These are phyloP conservation scores for Bolinopsis microptera DNA, from an alignment of 37 sponge, comb jelly and placozoan species.

Conservation along the genomic window DNA sequence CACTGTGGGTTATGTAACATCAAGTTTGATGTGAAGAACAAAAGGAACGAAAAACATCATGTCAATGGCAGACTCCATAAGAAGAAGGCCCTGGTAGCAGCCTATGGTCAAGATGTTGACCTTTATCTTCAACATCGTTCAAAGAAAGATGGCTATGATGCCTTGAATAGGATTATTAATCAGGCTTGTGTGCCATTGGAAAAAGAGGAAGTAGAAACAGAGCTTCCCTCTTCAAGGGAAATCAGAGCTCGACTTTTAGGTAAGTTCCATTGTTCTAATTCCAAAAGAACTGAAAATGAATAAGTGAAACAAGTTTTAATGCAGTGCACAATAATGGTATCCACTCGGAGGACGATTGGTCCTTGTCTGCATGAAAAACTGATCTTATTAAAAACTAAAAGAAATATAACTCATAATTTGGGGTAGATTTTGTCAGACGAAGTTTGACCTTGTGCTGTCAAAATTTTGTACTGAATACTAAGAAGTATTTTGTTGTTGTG, in stretches of 20 bases:
- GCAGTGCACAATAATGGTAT: too few species aligned
- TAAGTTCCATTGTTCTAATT: too few species aligned
- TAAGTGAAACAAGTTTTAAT: too few species aligned
- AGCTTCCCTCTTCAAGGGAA: background rate
- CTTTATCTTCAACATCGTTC: background rate
- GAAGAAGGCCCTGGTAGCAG: conserved; percentile 7
- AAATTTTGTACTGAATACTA: too few species aligned
- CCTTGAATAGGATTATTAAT: background rate
- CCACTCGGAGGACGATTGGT: too few species aligned
- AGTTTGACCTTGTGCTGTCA: too few species aligned
- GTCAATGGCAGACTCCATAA: background rate
- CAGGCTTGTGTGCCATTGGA: conserved; percentile 26
- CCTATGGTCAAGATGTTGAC: background rate
- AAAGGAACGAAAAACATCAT: background rate
- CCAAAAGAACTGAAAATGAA: too few species aligned
- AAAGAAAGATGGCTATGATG: conserved; percentile 4
- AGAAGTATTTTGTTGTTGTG: too few species aligned
- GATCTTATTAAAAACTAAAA: too few species aligned
- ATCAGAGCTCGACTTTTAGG: conserved; percentile 24
- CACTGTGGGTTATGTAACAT: conserved; percentile 17
- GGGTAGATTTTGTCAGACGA: too few species aligned
- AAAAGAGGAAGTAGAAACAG: background rate
- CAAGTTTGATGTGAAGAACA: background rate
- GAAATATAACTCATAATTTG: too few species aligned
- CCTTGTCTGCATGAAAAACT: too few species aligned